Evolutionary conservation across 1,140 invertebrate genomes (phyloP), one percentile per base, ranked within the genome.

Genomic region (Drosophila repletoides): DNA sequence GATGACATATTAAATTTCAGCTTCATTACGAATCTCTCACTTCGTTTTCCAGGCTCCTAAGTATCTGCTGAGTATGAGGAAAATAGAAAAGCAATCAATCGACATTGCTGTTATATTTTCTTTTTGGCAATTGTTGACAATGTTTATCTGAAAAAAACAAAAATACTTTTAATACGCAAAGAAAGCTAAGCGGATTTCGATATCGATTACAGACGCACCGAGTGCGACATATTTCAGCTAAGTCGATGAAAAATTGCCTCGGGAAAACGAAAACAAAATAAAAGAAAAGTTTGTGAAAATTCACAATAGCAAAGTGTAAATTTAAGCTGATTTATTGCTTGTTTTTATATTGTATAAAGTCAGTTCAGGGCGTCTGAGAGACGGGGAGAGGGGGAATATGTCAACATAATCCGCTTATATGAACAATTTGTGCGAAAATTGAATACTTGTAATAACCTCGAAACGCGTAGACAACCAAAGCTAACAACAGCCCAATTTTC

Each of bases 281-380:
- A 5, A 9, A 19, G 10, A 26, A 41, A 9, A 53, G 7, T 52
- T 31, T 38, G 24, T 36, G 31, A 5, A 17, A 12, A 19, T 33
- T 43, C 19, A 28, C 26, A 52, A 1, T 26, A 26, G 36, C 45
- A 38, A 53, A 68, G 65, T 63, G 65, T 68, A 48, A 68, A 68
- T 63, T 53, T 63, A 63, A 68, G 65, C 65, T 68, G 58, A 68
- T 68, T 68, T 68, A 63, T 68, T 38, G 58, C 58, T 63, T 63
- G 48, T 68, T 63, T 53, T 67, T 28, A 22, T 22, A 31, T 17
- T 38, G 9, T 14, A 15, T 19, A 46, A 31, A 28, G 21, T 41
- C 12, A 21, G 14, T 10, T 28, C 17, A 12, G 7, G 34, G 15
- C 24, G 14, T 24, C n/a, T 17, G 34, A 26, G 22, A 14, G 38